Percentiles rank a stretch among this genome's conserved stretches.
Evolutionary conservation across 1,140 invertebrate species (phyloP).

Genomic region (Dreissena rostriformis): DNA sequence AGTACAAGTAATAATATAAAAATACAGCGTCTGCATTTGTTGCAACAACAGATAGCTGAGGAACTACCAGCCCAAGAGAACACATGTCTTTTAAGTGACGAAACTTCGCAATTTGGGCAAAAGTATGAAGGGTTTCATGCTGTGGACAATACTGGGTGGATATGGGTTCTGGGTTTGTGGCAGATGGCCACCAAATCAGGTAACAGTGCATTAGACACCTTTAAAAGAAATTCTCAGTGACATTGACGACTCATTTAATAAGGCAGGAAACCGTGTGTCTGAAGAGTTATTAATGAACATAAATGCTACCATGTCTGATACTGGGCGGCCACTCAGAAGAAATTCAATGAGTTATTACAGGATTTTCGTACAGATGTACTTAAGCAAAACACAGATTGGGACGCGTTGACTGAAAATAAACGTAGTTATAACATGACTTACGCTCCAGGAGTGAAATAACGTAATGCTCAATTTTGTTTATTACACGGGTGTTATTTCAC

Average conservation of each 20-base stretch:
- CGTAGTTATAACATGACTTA: too few relatives aligned
- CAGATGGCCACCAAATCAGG: constrained; percentile 38
- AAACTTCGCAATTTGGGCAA: constrained; percentile 42
- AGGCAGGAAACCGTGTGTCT: constrained; percentile 9
- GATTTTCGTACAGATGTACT: constrained; percentile 39
- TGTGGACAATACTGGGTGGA: constrained; percentile 25
- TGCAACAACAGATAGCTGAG: constrained; percentile 34
- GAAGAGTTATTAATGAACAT: constrained; percentile 24
- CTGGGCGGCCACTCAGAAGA: constrained; percentile 2
- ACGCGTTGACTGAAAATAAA: constrained; percentile 13
- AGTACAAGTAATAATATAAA: constrained; percentile 1
- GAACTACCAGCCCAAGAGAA: constrained; percentile 31
- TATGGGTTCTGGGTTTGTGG: constrained; percentile 29
- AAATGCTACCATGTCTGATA: constrained; percentile 37
- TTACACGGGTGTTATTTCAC: too few relatives aligned
- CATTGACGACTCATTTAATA: constrained; percentile 19
- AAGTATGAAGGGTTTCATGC: constrained; percentile 52
- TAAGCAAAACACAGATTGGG: constrained; percentile 6
- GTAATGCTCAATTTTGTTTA: too few relatives aligned
- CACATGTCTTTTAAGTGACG: constrained; percentile 48
- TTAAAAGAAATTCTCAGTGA: constrained; percentile 39
- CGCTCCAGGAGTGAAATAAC: too few relatives aligned
- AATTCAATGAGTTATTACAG: constrained; percentile 37
- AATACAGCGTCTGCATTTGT: constrained; percentile 16
- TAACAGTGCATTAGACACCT: not conserved